A percentile compares a stretch with the other conserved stretches of the same genome.
Conservation (phyloP, 2,113 vertebrate species). For the Talpa occidentalis region DNA sequence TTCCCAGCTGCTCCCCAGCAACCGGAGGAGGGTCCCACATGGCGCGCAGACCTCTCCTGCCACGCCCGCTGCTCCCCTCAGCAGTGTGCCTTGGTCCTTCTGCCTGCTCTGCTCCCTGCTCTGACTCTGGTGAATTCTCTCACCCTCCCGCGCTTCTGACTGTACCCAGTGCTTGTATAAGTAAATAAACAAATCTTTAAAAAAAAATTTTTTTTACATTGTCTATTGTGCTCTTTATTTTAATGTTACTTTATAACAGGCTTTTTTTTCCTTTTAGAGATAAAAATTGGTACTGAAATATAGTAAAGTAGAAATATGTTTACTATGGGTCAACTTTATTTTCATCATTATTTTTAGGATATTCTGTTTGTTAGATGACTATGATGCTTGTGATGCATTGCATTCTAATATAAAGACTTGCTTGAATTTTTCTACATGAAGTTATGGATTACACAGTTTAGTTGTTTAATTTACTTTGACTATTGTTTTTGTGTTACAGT, state of each 20-base stretch:
- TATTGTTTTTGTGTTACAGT: neutral
- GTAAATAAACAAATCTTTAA: no score
- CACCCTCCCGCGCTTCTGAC: no score
- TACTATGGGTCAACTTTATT: neutral
- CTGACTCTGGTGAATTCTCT: no score
- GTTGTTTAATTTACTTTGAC: neutral
- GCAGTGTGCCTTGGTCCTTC: no score
- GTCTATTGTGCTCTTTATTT: neutral
- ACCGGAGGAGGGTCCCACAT: no score
- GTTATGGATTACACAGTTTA: neutral
- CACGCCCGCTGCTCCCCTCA: no score
- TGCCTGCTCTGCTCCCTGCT: no score
- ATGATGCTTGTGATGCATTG: neutral
- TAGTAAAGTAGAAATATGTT: neutral
- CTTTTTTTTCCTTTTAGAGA: constrained; percentile 9
- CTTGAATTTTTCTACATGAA: constrained; percentile 10
- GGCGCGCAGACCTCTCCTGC: no score
- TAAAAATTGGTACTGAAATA: constrained; percentile 19
- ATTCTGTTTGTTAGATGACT: neutral
- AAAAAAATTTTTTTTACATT: neutral
- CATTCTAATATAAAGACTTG: neutral
- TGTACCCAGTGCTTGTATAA: no score
- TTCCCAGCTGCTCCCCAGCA: no score
- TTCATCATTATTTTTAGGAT: neutral
- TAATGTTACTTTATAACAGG: neutral